These are phyloP conservation scores for Geococcyx californianus DNA, from an alignment of 2,113 vertebrate genomes.

Conservation along the genomic window DNA sequence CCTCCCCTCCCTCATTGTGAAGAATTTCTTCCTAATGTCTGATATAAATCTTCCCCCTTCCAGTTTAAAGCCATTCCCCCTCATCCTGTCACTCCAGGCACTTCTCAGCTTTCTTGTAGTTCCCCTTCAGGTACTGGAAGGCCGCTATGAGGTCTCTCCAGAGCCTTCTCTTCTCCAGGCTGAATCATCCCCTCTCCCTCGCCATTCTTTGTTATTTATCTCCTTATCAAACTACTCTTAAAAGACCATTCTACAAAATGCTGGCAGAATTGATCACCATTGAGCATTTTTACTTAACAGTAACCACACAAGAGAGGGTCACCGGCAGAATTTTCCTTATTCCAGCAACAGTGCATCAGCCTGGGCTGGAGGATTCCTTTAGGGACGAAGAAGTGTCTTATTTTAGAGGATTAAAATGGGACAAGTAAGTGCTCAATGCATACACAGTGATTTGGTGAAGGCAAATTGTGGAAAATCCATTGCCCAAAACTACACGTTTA, in stretches of 20 bases:
- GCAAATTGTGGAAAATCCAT: background rate
- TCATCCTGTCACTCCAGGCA: too few relatives aligned
- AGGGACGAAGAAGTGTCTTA: background rate
- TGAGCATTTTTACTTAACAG: background rate
- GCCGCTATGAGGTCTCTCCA: too few relatives aligned
- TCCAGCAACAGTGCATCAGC: background rate
- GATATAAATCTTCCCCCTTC: too few relatives aligned
- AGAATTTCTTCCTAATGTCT: too few relatives aligned
- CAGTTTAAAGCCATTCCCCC: too few relatives aligned
- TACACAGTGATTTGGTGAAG: background rate
- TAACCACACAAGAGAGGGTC: background rate
- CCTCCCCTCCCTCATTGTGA: too few relatives aligned
- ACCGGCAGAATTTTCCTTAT: background rate
- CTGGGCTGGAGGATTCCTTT: background rate
- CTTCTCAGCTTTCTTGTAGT: too few relatives aligned
- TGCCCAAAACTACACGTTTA: background rate
- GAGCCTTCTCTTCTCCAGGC: too few relatives aligned
- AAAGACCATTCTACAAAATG: background rate
- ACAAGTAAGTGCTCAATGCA: background rate
- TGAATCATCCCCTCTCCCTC: background rate
- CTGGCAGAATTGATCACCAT: background rate
- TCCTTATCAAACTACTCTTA: background rate
- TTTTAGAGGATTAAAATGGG: background rate
- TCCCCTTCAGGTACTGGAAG: too few relatives aligned
- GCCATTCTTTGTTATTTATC: background rate